Conservation (phyloP, 1,140 invertebrate genomes). For the Bombus ignitus region DNA sequence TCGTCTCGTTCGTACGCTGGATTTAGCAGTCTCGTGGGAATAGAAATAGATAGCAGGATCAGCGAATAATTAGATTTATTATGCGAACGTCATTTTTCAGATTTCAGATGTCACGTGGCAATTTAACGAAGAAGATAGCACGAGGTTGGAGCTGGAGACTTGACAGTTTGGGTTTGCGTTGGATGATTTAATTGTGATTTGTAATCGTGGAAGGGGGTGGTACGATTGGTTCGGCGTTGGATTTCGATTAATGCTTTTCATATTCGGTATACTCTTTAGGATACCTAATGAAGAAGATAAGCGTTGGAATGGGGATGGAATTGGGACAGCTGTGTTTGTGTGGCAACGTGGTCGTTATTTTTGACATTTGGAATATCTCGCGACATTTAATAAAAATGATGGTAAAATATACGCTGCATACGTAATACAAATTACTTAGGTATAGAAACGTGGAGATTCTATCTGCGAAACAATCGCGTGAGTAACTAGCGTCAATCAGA, state of each 20-base stretch:
- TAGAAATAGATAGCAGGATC: not conserved
- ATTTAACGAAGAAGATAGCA: no score
- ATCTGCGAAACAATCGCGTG: conserved; percentile 11
- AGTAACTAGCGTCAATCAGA: conserved; percentile 11
- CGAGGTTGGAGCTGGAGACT: no score
- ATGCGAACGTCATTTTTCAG: not conserved
- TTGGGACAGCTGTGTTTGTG: not conserved
- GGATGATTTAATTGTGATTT: no score
- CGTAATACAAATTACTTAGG: not conserved
- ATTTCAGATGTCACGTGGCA: not conserved
- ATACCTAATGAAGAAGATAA: no score
- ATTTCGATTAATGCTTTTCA: no score
- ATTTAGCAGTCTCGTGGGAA: not conserved
- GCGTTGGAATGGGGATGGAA: no score
- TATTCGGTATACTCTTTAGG: no score
- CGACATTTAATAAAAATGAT: no score
- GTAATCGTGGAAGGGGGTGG: no score
- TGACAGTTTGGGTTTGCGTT: no score
- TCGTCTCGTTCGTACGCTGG: not conserved
- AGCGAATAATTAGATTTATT: not conserved
- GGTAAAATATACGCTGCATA: no score
- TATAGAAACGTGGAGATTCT: not conserved
- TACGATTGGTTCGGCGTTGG: no score
- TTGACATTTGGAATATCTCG: not conserved
- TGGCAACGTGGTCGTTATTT: not conserved